Conservation (phyloP, 1,140 invertebrate species). For the Trichonephila inaurata region DNA sequence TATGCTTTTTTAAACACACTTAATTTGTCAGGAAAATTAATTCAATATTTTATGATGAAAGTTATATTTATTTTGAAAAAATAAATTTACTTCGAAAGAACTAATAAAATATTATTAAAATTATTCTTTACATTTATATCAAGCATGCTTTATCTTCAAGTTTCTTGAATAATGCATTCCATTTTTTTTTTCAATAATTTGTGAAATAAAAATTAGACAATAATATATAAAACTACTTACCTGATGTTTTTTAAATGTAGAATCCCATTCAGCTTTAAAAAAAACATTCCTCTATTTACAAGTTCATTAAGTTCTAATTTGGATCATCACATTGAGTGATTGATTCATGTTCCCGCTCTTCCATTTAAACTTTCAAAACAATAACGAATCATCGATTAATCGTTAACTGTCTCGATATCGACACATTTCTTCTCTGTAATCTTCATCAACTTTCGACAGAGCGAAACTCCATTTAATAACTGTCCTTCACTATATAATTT, state of each 20-base stretch:
- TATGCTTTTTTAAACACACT: too few species aligned
- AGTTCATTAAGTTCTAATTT: not conserved
- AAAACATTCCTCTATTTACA: too few species aligned
- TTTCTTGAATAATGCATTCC: too few species aligned
- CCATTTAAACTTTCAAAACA: conserved; percentile 22
- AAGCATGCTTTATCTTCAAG: too few species aligned
- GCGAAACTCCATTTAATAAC: not conserved
- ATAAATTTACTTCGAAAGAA: too few species aligned
- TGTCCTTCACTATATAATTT: not conserved
- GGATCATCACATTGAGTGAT: not conserved
- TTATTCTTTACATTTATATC: too few species aligned
- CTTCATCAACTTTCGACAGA: not conserved
- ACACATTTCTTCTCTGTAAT: not conserved
- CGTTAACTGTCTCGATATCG: conserved; percentile 2
- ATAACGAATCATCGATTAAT: not conserved
- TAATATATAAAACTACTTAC: not conserved
- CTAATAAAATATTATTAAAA: too few species aligned
- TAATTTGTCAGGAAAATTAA: too few species aligned
- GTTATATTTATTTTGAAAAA: too few species aligned
- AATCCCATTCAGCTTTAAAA: not conserved
- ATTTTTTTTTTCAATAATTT: not conserved
- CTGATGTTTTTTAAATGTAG: not conserved
- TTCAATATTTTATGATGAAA: too few species aligned
- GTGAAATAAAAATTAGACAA: not conserved
- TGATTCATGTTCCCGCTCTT: not conserved